Conservation (phyloP, 2,113 vertebrate genomes). For the Ranitomeya variabilis region DNA sequence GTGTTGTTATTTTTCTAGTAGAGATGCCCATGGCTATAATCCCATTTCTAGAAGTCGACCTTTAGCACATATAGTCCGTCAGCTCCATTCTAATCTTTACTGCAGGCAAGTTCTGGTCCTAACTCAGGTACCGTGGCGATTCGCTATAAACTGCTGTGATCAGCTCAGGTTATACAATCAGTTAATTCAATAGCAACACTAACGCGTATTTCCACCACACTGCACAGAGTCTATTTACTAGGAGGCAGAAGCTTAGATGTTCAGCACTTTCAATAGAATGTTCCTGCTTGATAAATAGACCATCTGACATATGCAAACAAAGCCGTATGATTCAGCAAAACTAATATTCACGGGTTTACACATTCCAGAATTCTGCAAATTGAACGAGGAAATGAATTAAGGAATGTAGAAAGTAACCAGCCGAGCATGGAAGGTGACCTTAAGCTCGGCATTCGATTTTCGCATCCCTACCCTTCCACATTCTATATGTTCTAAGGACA, state of each 20-base stretch:
- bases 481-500: neutral
- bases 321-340: slow-evolving; percentile 28
- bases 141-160: slow-evolving; percentile 17
- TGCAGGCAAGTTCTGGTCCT: neutral
- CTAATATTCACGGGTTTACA: slow-evolving; percentile 15
- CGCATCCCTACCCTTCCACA: neutral
- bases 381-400: slow-evolving; percentile 13
- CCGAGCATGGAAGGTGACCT: neutral
- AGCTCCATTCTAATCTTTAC: neutral
- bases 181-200: slow-evolving; percentile 3
- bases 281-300: slow-evolving; percentile 32
- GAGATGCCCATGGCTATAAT: neutral
- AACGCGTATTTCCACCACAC: slow-evolving; percentile 12
- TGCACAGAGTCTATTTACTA: slow-evolving; percentile 28
- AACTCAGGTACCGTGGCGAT: neutral
- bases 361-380: slow-evolving; percentile 26
- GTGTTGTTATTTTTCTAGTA: neutral
- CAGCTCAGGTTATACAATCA: slow-evolving; percentile 25
- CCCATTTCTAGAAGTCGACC: neutral
- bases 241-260: slow-evolving; percentile 26
- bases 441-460: neutral
- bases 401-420: neutral
- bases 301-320: slow-evolving; percentile 37
- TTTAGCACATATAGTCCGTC: neutral
- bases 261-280: slow-evolving; percentile 33